Base-by-base conservation (phyloP, 2,888 invertebrate species). In the Drosophila subquinaria region DNA sequence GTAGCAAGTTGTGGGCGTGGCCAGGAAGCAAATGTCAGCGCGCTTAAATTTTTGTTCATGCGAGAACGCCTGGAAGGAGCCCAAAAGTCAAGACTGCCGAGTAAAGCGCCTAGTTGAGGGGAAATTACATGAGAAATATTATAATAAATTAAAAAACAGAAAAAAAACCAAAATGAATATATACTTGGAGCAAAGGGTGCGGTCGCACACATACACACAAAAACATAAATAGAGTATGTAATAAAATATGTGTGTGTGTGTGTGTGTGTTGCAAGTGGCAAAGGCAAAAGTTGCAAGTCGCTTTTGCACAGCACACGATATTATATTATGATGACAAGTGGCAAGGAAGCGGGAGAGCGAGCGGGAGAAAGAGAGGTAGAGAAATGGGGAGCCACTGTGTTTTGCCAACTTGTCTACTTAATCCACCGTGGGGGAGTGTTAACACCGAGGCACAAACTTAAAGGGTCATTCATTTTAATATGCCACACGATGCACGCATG, bases 381-480 rank as follows among this genome's bases (percentile, higher is more conserved):
- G 51, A 47, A 43, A 59, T 51, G 52, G 53, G 43, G 43, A 20
- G 40, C 30, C 35, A 38, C 63, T 76, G 72, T 76, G 72, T 81
- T 82, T 85, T 81, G 68, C 86, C 81, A 86, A 83, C 81, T 81
- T 84, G 83, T 84, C 87, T 87, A 76, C 69, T 87, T 84, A 87
- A 84, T 87, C 84, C 82, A 68, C 59, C 71, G 73, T 69, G 67
- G 71, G 81, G 82, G 71, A 69, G 80, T 75, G 80, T 75, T 76
- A 81, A 74, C 71, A 73, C 69, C 66, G 57, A 66, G 79, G 53
- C 76, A 69, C 62, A 65, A 78, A 78, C 78, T 79, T 75, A 75
- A 78, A 75, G 84, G 87, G 83, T 83, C 83, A 83, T 86, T 83
- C 86, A 74, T 83, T 83, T 83, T 81, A 86, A 83, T 86, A 83